A percentile compares a stretch with the other conserved stretches of the same genome.
phyloP scores from a whole-genome alignment of 2,797 vertebrate species.

The Sebastes cheni region DNA sequence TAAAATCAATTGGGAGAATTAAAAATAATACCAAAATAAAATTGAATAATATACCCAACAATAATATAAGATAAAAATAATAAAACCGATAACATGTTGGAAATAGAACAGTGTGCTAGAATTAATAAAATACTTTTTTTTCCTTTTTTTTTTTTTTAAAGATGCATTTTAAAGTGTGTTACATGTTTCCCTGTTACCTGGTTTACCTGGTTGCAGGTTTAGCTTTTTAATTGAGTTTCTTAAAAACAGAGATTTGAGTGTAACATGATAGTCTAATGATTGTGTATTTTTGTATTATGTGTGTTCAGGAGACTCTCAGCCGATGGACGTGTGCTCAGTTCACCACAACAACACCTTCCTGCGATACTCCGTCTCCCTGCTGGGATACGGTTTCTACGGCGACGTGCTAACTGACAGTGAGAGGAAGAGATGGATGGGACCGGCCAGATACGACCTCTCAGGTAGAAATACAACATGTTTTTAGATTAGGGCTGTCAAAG shows the following conservation, averaged over 20 bases:
- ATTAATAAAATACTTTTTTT: no score
- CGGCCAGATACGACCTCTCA: slow-evolving; percentile 91
- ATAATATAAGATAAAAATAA: no score
- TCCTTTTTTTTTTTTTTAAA: no score
- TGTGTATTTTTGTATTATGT: neutral
- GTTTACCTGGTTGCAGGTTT: neutral
- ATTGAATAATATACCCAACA: no score
- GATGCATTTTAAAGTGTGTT: no score
- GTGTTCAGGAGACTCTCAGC: slow-evolving; percentile 89
- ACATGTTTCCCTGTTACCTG: no score
- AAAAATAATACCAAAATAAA: neutral
- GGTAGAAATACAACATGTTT: slow-evolving; percentile 70
- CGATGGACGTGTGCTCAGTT: slow-evolving; percentile 91
- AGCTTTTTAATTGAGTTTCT: neutral
- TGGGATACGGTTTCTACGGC: slow-evolving; percentile 97
- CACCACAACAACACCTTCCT: slow-evolving; percentile 87
- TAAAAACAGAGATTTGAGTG: neutral
- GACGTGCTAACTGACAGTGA: slow-evolving; percentile 93
- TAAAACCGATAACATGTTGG: accelerated
- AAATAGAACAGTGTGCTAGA: no score
- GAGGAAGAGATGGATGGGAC: slow-evolving; percentile 95
- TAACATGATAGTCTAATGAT: neutral
- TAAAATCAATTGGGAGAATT: neutral
- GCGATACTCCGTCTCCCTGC: slow-evolving; percentile 90
- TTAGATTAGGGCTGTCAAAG: no score